phyloP scores from a whole-genome alignment of 2,888 invertebrate genomes.

The Drosophila austrosaltans region DNA sequence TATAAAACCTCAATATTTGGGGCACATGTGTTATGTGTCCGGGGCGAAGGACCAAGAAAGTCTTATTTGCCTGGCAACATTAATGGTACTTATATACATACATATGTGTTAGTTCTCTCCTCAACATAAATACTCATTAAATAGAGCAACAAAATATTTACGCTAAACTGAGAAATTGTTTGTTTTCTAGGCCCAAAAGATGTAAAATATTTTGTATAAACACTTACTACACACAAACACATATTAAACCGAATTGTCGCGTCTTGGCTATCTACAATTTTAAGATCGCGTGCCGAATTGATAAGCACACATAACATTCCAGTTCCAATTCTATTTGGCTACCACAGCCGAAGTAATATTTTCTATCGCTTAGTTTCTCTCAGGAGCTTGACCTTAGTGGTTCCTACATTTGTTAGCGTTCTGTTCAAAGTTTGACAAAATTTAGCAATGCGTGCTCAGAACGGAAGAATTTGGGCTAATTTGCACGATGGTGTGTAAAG shows the following conservation, averaged over 20 bases:
- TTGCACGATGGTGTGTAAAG: constrained; percentile 54
- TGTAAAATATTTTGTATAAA: neutral
- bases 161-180: no score
- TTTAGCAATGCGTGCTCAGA: constrained; percentile 45
- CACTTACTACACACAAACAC: neutral
- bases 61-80: no score
- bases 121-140: no score
- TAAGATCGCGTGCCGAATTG: constrained; percentile 27
- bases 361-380: constrained; percentile 51
- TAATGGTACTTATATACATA: no score
- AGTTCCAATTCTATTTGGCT: constrained; percentile 12
- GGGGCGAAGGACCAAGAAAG: no score
- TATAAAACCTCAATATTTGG: no score
- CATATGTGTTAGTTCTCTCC: no score
- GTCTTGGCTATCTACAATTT: neutral
- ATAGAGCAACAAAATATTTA: no score
- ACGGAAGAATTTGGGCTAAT: constrained; percentile 68
- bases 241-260: neutral
- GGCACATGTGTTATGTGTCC: no score
- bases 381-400: constrained; percentile 25
- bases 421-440: constrained; percentile 37
- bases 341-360: constrained; percentile 26
- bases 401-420: constrained; percentile 9
- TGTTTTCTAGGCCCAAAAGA: neutral
- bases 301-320: constrained; percentile 28